phyloP scores from a whole-genome alignment of 2,113 vertebrate species.

The Oreochromis aureus region DNA sequence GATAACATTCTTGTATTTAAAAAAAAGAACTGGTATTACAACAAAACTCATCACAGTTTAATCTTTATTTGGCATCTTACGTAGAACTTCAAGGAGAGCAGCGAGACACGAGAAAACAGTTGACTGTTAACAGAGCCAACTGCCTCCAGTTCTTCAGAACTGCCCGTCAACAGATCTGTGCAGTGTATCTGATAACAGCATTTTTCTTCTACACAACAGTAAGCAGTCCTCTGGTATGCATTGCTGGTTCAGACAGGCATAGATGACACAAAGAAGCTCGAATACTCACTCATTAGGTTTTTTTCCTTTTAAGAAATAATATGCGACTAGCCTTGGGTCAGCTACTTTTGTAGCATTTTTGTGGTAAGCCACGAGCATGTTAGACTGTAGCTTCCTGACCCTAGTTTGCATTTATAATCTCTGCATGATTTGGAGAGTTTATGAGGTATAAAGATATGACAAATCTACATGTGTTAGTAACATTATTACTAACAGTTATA shows the following conservation, averaged over 20 bases:
- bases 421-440: neutral
- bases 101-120: neutral
- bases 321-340: neutral
- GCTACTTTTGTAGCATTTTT: neutral
- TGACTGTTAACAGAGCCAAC: neutral
- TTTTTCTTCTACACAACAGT: neutral
- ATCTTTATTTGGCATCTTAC: neutral
- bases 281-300: neutral
- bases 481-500: neutral
- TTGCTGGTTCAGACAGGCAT: neutral
- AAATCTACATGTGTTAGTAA: neutral
- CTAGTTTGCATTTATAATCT: neutral
- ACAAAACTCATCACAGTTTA: neutral
- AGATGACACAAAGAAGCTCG: neutral
- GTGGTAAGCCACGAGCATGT: neutral
- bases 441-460: neutral
- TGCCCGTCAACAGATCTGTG: neutral
- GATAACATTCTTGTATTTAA: neutral
- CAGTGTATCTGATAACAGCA: neutral
- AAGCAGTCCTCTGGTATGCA: neutral
- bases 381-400: neutral
- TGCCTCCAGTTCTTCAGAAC: neutral
- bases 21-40: neutral
- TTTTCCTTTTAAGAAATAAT: neutral
- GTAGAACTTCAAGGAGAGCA: neutral